Evolutionary conservation across 2,113 vertebrate genomes (phyloP).

Genomic region (Steatornis caripensis): DNA sequence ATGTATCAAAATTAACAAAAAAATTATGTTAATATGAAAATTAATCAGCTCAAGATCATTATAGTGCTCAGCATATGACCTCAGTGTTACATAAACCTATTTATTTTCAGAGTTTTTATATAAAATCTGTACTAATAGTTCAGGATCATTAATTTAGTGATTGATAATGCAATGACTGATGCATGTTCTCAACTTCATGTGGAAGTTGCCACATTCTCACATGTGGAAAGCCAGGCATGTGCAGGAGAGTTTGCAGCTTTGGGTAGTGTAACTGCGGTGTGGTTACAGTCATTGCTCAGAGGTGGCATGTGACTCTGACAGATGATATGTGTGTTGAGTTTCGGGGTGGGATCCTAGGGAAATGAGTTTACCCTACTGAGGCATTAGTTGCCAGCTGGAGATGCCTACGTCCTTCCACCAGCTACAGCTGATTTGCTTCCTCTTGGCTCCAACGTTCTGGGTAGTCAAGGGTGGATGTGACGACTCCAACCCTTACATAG

Average conservation of each 20-base stretch:
- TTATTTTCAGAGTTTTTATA: neutral
- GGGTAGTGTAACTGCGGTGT: neutral
- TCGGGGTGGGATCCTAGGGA: neutral
- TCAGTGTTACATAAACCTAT: neutral
- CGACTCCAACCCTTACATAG: neutral
- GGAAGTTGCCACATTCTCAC: neutral
- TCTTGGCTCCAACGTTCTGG: neutral
- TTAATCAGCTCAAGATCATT: neutral
- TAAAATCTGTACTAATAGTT: neutral
- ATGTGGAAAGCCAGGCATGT: fast-evolving
- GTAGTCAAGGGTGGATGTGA: neutral
- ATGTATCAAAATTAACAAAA: neutral
- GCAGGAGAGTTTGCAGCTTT: neutral
- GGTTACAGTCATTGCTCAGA: neutral
- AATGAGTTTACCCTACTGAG: neutral
- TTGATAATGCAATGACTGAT: neutral
- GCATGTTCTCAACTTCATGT: neutral
- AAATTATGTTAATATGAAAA: neutral
- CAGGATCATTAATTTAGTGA: neutral
- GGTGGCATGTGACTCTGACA: neutral
- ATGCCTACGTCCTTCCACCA: neutral
- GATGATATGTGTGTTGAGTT: neutral
- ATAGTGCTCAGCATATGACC: neutral
- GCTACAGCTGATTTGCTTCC: neutral
- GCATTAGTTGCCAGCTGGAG: neutral